phyloP scores from a whole-genome alignment of 2,113 vertebrate genomes.

The Tupaia chinensis region DNA sequence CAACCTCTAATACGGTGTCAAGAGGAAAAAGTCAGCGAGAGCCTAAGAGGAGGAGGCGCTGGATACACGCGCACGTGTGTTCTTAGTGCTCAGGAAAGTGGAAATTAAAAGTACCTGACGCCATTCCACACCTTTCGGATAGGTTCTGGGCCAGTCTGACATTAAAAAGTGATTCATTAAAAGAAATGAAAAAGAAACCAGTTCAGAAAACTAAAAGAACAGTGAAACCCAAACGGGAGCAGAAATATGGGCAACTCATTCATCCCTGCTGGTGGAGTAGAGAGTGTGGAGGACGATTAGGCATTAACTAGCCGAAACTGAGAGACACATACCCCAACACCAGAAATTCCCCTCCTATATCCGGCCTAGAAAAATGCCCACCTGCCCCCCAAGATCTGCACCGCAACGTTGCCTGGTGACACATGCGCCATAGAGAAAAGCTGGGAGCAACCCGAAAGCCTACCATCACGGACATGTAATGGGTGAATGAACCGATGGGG shows the following conservation, averaged over 20 bases:
- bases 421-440: not conserved
- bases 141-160: not conserved
- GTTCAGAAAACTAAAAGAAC: conserved; percentile 6
- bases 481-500: no score
- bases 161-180: not conserved
- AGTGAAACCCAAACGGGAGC: not conserved
- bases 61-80: no score
- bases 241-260: not conserved
- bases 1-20: conserved; percentile 47
- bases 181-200: not conserved
- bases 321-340: not conserved
- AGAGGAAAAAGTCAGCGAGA: not conserved
- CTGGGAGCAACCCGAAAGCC: not conserved
- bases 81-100: not conserved
- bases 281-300: not conserved
- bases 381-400: not conserved
- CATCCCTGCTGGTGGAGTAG: not conserved
- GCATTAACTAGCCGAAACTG: not conserved
- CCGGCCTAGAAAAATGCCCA: not conserved
- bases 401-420: not conserved
- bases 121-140: not conserved
- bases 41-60: not conserved
- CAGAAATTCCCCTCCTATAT: not conserved
- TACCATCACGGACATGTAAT: not conserved
- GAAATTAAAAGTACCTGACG: not conserved